Evolutionary conservation across 1,140 invertebrate genomes (phyloP).

Genomic region (Drosophila jambulina): DNA sequence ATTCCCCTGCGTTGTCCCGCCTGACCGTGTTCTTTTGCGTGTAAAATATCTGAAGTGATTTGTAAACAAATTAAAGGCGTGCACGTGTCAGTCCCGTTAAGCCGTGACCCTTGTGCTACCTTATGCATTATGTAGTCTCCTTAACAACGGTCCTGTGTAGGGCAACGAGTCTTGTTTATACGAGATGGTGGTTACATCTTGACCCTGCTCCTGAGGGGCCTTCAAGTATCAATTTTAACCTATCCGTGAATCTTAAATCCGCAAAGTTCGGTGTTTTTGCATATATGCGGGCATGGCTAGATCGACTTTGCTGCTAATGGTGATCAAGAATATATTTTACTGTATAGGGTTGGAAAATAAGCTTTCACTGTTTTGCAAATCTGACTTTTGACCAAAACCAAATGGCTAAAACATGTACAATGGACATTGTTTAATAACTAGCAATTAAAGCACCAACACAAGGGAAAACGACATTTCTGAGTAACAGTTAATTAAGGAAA

Average conservation of each 20-base stretch:
- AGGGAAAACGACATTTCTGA: too few relatives aligned
- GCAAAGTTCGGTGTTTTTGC: neutral
- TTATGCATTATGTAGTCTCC: constrained; percentile 8
- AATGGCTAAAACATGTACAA: too few relatives aligned
- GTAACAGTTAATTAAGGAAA: too few relatives aligned
- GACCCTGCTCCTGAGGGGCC: neutral
- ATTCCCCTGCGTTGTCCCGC: neutral
- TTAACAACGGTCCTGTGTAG: constrained; percentile 38
- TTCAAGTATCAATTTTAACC: neutral
- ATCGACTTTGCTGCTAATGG: too few relatives aligned
- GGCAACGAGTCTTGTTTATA: constrained; percentile 51
- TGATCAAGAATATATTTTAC: too few relatives aligned
- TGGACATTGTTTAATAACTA: too few relatives aligned
- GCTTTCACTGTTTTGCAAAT: too few relatives aligned
- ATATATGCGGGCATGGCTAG: too few relatives aligned
- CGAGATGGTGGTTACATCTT: neutral
- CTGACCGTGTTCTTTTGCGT: constrained; percentile 67
- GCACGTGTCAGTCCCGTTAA: constrained; percentile 79
- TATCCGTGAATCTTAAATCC: neutral
- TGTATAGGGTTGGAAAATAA: too few relatives aligned
- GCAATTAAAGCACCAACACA: too few relatives aligned
- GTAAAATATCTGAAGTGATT: constrained; percentile 84
- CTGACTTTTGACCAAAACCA: too few relatives aligned
- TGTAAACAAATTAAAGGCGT: constrained; percentile 85
- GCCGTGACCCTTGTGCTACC: constrained; percentile 41